These are phyloP conservation scores for Sebastes wilsoni DNA, from an alignment of 2,797 vertebrate species.

Conservation along the genomic window DNA sequence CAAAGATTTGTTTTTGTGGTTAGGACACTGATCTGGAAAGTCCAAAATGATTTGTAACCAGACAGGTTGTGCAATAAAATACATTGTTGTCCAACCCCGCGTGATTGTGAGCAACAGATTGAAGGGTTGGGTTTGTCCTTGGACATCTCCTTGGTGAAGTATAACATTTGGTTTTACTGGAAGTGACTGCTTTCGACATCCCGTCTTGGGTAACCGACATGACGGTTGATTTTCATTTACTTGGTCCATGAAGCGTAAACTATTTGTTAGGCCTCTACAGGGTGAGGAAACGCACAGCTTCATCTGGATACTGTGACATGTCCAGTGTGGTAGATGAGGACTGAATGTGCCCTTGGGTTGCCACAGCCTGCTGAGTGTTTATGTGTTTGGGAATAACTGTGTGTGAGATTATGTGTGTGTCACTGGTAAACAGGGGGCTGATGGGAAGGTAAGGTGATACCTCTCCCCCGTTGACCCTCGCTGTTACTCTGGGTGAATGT, in stretches of 20 bases:
- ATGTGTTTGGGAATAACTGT: slow-evolving; percentile 20
- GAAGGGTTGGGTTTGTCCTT: background rate
- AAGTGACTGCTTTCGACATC: background rate
- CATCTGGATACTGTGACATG: background rate
- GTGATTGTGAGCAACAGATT: background rate
- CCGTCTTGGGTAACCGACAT: background rate
- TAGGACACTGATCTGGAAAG: background rate
- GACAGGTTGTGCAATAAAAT: background rate
- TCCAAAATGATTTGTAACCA: slow-evolving; percentile 3
- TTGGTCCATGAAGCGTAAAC: background rate
- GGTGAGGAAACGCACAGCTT: background rate
- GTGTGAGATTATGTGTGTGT: slow-evolving; percentile 38
- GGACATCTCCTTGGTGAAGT: background rate
- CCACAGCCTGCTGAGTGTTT: background rate
- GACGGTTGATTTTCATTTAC: background rate
- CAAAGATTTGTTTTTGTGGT: slow-evolving; percentile 5
- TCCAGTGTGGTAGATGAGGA: slow-evolving; percentile 27
- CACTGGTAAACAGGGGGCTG: slow-evolving; percentile 61
- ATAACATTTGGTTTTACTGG: background rate
- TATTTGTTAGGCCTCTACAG: background rate
- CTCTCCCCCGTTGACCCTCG: slow-evolving; percentile 10
- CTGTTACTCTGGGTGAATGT: slow-evolving; percentile 32
- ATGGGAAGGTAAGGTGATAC: slow-evolving; percentile 65
- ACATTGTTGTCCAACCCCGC: background rate
- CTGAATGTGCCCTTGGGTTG: slow-evolving; percentile 50